Base-by-base conservation (phyloP, 2,113 vertebrate genomes). In the Geococcyx californianus region DNA sequence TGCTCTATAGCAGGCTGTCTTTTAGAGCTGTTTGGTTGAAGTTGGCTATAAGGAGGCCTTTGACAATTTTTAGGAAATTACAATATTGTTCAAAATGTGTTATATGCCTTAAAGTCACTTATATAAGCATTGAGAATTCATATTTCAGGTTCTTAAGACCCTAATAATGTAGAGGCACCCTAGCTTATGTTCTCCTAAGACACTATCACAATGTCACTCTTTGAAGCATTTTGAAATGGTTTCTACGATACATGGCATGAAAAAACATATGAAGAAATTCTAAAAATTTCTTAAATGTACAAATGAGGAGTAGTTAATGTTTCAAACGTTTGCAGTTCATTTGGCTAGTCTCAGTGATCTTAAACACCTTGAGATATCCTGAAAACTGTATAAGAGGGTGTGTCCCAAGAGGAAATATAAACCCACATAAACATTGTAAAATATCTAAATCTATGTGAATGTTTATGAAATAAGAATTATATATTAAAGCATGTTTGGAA, bases 391-490 rank as follows among this genome's bases (percentile, higher is more conserved):
- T 69, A 58, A 45, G 14, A n/a, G 3, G 29, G 2, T 8, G 2
- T 58, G 14, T 24, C 13, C 13, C 17, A 76, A 86, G 7, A 0
- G 0, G 16, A 89, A 62, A 4, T 14, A 20, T 17, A 7, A 54
- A 88, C 7, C 3, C 33, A 13, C 19, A 33, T 13, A 42, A 60
- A 42, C 33, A 10, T 64, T 80, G 1, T 7, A 73, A 79, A 83
- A 42, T 23, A 55, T 36, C 31, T 64, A 80, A 76, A 59, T 6
- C 3, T 64, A 20, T 19, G 6, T 25, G 20, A 80, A 70, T 42
- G 4, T 0, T 14, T 82, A 58, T 38, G 29, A 69, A 87, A 60
- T 26, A 56, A 64, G 9, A 38, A 54, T n/a, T 58, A 33, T 7
- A 34, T 38, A 20, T 83, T 26, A 13, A 60, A 72, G 73, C 1